These are phyloP conservation scores for Meda fulgida DNA, from an alignment of 2,797 vertebrate species.

Conservation along the genomic window DNA sequence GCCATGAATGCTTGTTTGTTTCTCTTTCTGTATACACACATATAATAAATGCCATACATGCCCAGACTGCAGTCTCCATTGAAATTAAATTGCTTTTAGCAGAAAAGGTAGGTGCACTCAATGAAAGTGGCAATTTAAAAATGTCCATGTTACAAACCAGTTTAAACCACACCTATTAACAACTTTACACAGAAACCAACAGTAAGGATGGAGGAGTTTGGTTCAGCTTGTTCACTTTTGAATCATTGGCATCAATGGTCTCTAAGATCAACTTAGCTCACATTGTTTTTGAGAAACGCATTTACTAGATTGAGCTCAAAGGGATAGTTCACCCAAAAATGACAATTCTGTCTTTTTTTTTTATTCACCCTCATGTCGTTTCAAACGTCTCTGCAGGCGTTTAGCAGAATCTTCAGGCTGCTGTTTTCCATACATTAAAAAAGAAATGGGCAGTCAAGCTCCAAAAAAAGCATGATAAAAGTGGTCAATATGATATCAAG, in stretches of 20 bases:
- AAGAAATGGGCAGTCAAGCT: background rate
- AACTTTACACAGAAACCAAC: background rate
- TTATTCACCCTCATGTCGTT: background rate
- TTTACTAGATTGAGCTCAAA: background rate
- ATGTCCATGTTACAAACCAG: background rate
- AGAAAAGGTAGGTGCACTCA: constrained; percentile 2
- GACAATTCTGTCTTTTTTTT: background rate
- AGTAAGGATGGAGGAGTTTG: background rate
- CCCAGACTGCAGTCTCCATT: constrained; percentile 7
- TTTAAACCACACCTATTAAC: background rate
- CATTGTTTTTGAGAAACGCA: background rate
- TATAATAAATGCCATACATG: constrained; percentile 18
- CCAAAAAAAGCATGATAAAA: background rate
- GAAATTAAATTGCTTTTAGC: constrained; percentile 4
- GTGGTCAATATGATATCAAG: background rate
- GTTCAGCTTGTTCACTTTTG: background rate
- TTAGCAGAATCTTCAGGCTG: background rate
- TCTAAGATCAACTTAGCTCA: background rate
- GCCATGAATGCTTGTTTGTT: constrained; percentile 26
- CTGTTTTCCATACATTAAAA: background rate
- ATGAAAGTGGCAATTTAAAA: constrained; percentile 8
- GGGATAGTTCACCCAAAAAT: background rate
- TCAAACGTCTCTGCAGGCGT: background rate
- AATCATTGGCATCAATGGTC: background rate
- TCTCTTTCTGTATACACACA: background rate